These are phyloP conservation scores for Sericinus montela DNA, from an alignment of 2,888 invertebrate genomes.

Conservation along the genomic window DNA sequence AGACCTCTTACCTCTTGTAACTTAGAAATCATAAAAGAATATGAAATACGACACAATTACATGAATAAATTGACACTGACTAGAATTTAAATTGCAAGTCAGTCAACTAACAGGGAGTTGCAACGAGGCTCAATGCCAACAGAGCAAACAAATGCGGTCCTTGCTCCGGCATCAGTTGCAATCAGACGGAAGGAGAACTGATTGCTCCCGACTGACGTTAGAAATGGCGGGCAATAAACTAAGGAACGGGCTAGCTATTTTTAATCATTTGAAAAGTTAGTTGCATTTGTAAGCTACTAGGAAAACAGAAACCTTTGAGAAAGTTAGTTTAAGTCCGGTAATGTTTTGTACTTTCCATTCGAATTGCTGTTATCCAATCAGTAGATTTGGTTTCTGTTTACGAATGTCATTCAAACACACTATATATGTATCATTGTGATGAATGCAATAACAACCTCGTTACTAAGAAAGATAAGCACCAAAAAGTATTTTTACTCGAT, in stretches of 20 bases:
- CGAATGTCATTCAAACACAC: no score
- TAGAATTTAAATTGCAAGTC: conserved; percentile 14
- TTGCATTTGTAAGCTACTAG: background rate
- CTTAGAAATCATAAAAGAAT: no score
- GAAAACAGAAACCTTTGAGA: background rate
- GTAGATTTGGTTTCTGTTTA: no score
- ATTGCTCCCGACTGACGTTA: conserved; percentile 16
- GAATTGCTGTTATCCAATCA: no score
- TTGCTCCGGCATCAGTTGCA: conserved; percentile 29
- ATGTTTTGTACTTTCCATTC: no score
- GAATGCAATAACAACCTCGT: no score
- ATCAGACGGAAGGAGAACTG: conserved; percentile 24
- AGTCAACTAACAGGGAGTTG: conserved; percentile 16
- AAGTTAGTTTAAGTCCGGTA: no score
- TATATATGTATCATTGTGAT: no score
- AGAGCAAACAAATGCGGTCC: conserved; percentile 25
- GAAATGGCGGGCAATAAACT: conserved; percentile 12
- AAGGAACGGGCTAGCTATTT: conserved; percentile 4
- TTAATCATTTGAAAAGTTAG: background rate
- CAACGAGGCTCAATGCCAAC: conserved; percentile 20
- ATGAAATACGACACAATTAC: background rate
- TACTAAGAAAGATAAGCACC: no score
- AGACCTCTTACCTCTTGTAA: no score
- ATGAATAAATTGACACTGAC: background rate
- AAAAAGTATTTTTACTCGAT: no score